A percentile compares a stretch with the other conserved stretches of the same genome.
Evolutionary conservation across 2,113 vertebrate species (phyloP).

Genomic region (Bagarius yarrelli): DNA sequence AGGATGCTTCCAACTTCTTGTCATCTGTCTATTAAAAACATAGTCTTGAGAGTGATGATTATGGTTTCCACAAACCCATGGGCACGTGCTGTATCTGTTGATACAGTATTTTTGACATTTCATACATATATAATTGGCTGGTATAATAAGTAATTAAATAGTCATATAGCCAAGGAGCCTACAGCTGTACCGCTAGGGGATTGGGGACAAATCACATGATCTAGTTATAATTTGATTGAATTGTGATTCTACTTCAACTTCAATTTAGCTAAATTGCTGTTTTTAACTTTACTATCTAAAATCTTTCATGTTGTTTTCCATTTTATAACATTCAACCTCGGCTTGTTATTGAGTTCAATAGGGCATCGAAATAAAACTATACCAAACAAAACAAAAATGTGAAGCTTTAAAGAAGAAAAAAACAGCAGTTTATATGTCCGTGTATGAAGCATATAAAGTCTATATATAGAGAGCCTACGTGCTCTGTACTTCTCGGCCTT

Average conservation of each 20-base stretch:
- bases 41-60: no score
- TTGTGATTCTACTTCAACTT: not conserved
- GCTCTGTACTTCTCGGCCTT: conserved; percentile 51
- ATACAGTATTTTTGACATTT: not conserved
- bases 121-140: not conserved
- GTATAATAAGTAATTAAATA: not conserved
- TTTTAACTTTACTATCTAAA: not conserved
- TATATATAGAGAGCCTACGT: not conserved
- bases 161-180: not conserved
- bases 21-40: no score
- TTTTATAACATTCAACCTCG: not conserved
- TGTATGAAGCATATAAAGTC: no score
- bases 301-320: not conserved
- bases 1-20: no score
- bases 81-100: not conserved
- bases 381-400: not conserved
- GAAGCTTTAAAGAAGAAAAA: no score
- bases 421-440: no score
- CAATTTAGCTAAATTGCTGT: not conserved
- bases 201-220: not conserved
- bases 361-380: not conserved
- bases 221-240: not conserved
- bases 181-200: not conserved
- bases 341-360: not conserved
- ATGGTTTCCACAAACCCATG: no score